These are phyloP conservation scores for Phaonia tiefii DNA, from an alignment of 2,888 invertebrate genomes.

Conservation along the genomic window DNA sequence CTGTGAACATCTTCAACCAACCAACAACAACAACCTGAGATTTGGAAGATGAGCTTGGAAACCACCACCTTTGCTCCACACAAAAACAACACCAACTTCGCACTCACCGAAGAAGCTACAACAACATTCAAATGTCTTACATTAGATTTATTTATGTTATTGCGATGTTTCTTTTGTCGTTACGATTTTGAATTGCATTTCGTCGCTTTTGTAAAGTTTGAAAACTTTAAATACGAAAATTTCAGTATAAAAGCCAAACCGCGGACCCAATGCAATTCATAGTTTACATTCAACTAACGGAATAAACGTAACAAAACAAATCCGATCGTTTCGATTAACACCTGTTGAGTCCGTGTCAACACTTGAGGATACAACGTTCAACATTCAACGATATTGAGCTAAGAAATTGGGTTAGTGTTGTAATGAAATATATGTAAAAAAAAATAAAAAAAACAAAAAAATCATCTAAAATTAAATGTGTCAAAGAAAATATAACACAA, in stretches of 20 bases:
- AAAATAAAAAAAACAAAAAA: conserved; percentile 1
- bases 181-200: conserved; percentile 49
- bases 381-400: conserved; percentile 2
- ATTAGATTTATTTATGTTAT: too few relatives aligned
- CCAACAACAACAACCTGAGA: too few relatives aligned
- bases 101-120: conserved; percentile 42
- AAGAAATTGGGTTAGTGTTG: conserved; percentile 56
- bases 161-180: conserved; percentile 56
- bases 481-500: too few relatives aligned
- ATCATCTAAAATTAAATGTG: neutral
- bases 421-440: conserved; percentile 15
- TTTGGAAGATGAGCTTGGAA: conserved; percentile 54
- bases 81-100: conserved; percentile 41
- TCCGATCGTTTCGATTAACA: conserved; percentile 1
- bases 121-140: conserved; percentile 24
- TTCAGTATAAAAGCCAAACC: conserved; percentile 78
- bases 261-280: conserved; percentile 73
- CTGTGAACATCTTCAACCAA: neutral
- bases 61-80: too few relatives aligned
- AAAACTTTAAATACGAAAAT: conserved; percentile 51
- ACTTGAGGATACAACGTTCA: conserved; percentile 9
- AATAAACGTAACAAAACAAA: conserved; percentile 60
- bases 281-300: conserved; percentile 78
- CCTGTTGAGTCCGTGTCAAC: conserved; percentile 15
- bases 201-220: conserved; percentile 33